phyloP scores from a whole-genome alignment of 2,797 vertebrate genomes.

The Phrynocephalus forsythii region DNA sequence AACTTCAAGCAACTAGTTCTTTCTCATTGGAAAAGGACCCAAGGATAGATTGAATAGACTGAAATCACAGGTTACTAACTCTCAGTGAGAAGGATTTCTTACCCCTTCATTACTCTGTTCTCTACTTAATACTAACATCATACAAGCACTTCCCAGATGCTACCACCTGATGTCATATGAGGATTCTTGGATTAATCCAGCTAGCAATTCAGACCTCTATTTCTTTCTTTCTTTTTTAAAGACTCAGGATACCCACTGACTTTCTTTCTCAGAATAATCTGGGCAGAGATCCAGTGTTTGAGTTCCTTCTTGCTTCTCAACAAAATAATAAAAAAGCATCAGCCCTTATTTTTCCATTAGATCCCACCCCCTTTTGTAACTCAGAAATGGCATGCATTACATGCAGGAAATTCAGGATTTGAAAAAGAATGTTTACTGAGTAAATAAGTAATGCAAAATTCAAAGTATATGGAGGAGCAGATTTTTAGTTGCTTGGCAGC shows the following conservation, averaged over 20 bases:
- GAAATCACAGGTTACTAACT: background rate
- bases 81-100: background rate
- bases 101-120: background rate
- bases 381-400: background rate
- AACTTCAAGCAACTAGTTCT: background rate
- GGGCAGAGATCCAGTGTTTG: background rate
- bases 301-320: background rate
- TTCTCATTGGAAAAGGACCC: background rate
- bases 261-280: background rate
- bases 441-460: background rate
- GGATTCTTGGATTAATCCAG: background rate
- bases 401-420: background rate
- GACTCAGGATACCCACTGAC: background rate
- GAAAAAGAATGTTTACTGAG: background rate
- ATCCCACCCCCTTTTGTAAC: background rate
- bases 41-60: background rate
- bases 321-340: background rate
- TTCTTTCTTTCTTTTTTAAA: background rate
- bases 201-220: background rate
- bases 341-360: background rate
- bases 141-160: background rate
- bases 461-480: background rate
- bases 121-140: background rate
- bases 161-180: background rate
- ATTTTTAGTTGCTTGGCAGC: background rate